Conservation (phyloP, 1,140 invertebrate genomes). For the Drosophila guanche region DNA sequence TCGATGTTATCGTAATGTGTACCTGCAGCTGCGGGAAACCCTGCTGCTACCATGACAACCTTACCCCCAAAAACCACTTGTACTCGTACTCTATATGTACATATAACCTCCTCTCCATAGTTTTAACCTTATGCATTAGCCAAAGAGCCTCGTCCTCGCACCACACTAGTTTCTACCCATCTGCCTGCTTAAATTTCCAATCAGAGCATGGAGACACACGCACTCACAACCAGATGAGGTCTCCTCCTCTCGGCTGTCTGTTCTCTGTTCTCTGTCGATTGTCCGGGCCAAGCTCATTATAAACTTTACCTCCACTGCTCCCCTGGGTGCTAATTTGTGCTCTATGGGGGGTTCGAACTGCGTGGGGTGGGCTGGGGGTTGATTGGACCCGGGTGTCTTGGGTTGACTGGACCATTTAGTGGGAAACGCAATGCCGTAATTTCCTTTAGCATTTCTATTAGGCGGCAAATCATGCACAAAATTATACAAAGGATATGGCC, state of each 20-base stretch:
- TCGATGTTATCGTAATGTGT: slow-evolving; percentile 25
- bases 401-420: slow-evolving; percentile 55
- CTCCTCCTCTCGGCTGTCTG: neutral
- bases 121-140: slow-evolving; percentile 48
- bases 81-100: neutral
- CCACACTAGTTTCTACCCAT: neutral
- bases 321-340: slow-evolving; percentile 73
- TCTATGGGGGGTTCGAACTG: slow-evolving; percentile 14
- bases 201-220: slow-evolving; percentile 38
- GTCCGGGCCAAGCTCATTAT: slow-evolving; percentile 65
- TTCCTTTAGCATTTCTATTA: slow-evolving; percentile 58
- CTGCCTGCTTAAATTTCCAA: slow-evolving; percentile 50
- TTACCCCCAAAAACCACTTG: slow-evolving; percentile 2
- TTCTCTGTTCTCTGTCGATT: no score
- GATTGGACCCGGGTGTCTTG: slow-evolving; percentile 32
- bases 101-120: slow-evolving; percentile 22
- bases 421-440: slow-evolving; percentile 60
- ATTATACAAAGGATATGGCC: slow-evolving; percentile 52
- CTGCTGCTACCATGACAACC: slow-evolving; percentile 13
- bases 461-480: slow-evolving; percentile 64
- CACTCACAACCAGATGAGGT: slow-evolving; percentile 16
- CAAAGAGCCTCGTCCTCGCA: neutral
- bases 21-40: slow-evolving; percentile 22
- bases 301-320: slow-evolving; percentile 70
- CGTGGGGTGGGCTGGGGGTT: neutral